phyloP scores from a whole-genome alignment of 2,797 vertebrate genomes.

The Syndactyla subalaris region DNA sequence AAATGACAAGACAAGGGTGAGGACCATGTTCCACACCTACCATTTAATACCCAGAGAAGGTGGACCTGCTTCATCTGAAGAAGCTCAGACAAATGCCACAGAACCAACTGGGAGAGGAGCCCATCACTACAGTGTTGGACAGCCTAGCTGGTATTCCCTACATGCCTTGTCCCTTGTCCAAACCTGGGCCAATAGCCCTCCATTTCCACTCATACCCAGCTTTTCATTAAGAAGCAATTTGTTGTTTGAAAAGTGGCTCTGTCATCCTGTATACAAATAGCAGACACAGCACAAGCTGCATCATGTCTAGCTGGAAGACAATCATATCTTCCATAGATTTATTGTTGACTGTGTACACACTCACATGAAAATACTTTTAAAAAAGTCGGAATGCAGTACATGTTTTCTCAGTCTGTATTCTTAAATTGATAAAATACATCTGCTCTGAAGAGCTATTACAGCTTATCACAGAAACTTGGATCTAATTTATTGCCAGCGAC shows the following conservation, averaged over 20 bases:
- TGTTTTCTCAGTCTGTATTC: conserved; percentile 24
- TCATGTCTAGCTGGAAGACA: neutral
- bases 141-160: neutral
- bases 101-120: neutral
- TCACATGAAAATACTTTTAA: conserved; percentile 18
- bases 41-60: neutral
- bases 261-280: neutral
- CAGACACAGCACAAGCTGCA: neutral
- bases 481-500: conserved; percentile 52
- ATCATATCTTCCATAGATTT: neutral
- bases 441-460: conserved; percentile 57
- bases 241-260: neutral
- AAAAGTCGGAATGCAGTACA: neutral
- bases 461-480: conserved; percentile 53
- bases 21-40: neutral
- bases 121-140: neutral
- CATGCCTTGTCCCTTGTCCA: neutral
- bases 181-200: neutral
- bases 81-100: neutral
- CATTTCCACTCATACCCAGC: neutral
- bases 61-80: neutral
- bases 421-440: conserved; percentile 68
- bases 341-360: conserved; percentile 32
- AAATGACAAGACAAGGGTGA: neutral
- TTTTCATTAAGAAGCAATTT: neutral